These are phyloP conservation scores for Cyrtonyx montezumae DNA, from an alignment of 2,113 vertebrate genomes.

Conservation along the genomic window DNA sequence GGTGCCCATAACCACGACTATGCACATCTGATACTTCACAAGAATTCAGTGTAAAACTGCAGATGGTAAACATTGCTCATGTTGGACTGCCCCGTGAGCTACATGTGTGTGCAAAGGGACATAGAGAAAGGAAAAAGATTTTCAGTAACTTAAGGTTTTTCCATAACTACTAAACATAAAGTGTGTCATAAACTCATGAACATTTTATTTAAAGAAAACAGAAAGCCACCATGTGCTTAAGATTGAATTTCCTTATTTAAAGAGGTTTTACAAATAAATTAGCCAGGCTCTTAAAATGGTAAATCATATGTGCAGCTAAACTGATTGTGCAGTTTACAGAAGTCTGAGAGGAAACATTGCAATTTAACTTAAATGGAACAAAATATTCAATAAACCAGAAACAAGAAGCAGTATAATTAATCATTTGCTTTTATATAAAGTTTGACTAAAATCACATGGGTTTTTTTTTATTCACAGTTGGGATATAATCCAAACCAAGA, in stretches of 20 bases:
- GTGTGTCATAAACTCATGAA: not conserved
- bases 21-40: not conserved
- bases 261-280: constrained; percentile 3
- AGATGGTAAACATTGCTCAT: not conserved
- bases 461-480: not conserved
- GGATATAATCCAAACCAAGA: not conserved
- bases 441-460: not conserved
- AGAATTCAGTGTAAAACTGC: not conserved
- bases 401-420: not conserved
- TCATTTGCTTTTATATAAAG: not conserved
- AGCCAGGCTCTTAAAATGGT: not conserved
- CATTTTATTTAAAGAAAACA: not conserved
- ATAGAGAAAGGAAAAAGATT: not conserved
- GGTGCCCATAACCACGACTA: not conserved
- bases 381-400: not conserved
- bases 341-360: not conserved
- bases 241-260: constrained; percentile 9
- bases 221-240: not conserved
- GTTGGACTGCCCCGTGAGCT: not conserved
- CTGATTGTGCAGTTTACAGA: not conserved
- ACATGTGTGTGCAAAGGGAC: not conserved
- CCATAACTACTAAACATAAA: not conserved
- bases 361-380: not conserved
- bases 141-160: not conserved
- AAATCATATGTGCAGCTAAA: not conserved